Base-by-base conservation (phyloP, 2,797 vertebrate genomes). In the Smutsia gigantea region DNA sequence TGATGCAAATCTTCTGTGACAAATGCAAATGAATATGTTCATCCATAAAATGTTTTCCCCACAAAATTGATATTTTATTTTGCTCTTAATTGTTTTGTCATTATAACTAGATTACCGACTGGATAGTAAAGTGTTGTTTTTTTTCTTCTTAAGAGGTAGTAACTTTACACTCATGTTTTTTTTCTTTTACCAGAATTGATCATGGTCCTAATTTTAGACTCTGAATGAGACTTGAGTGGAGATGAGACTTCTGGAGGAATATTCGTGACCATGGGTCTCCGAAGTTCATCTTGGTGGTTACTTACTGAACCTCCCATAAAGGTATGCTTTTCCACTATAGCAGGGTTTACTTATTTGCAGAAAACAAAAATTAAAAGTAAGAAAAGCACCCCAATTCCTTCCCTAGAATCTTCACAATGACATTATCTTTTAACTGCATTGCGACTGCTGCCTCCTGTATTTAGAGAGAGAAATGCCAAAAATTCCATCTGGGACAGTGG, bases 401-500 rank as follows among this genome's bases (percentile, higher is more conserved):
- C 66, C 66, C 25, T 49, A 79, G 46, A 59, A 53, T n/a, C 37
- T 61, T 29, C 77, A n/a, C 25, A 63, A 96, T 10, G 34, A 46
- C 34, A 57, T 17, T 55, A 39, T 42, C n/a, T 27, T 74, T 66
- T 87, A 90, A 51, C 11, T 85, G 2, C 75, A 82, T 4, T 66
- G 27, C 87, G 68, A n/a, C 88, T 19, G 14, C 85, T 87, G 71
- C 10, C 37, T 79, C 83, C 51, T 1, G 0, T 71, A 49, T 39
- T 91, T 96, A 46, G 19, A 95, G 89, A 63, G 11, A 6, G 3
- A 25, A 21, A 1, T 49, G 10, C 90, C 90, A 93, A 95, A 96
- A 94, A 94, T 63, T 69, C 88, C 19, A 27, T 63, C 77, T 4
- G 29, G 27, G 72, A 86, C 75, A 97, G 94, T 86, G 88, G 49